Evolutionary conservation across 1,140 invertebrate species (phyloP).

Genomic region (Drosophila lacertosa): DNA sequence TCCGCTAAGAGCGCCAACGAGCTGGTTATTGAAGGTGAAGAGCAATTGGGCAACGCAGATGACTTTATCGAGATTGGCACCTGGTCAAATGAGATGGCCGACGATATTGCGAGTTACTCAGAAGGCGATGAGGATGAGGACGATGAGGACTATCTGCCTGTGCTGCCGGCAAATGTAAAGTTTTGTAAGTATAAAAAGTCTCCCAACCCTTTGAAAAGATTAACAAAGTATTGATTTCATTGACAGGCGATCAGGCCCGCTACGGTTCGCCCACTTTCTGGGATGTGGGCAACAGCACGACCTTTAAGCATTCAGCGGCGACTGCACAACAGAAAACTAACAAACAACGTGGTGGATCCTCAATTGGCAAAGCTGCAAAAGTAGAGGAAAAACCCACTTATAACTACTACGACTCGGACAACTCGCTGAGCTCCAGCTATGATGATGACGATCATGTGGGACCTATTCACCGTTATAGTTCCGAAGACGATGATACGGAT

Average conservation of each 20-base stretch:
- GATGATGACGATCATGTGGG: slow-evolving; percentile 56
- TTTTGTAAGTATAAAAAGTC: slow-evolving; percentile 80
- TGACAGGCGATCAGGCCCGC: slow-evolving; percentile 72
- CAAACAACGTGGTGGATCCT: slow-evolving; percentile 9
- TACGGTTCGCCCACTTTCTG: slow-evolving; percentile 85
- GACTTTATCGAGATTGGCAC: slow-evolving; percentile 93
- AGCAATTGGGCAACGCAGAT: slow-evolving; percentile 70
- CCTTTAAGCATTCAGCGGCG: slow-evolving; percentile 22
- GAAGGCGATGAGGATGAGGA: slow-evolving; percentile 80
- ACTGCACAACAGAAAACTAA: neutral
- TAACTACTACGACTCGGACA: slow-evolving; percentile 75
- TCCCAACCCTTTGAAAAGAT: neutral
- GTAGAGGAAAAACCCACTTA: slow-evolving; percentile 38
- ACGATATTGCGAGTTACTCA: slow-evolving; percentile 63
- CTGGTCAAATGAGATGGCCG: slow-evolving; percentile 95
- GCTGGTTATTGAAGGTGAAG: slow-evolving; percentile 73
- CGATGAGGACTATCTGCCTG: slow-evolving; percentile 65
- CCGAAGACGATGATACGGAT: slow-evolving; percentile 62
- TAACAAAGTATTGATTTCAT: neutral
- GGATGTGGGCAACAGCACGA: slow-evolving; percentile 69
- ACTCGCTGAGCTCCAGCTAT: slow-evolving; percentile 71
- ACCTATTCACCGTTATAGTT: slow-evolving; percentile 44
- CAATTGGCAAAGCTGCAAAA: neutral
- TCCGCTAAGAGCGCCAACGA: slow-evolving; percentile 75
- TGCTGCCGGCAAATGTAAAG: slow-evolving; percentile 85